Conservation (phyloP, 1,140 invertebrate species). For the Eumaeus atala region DNA sequence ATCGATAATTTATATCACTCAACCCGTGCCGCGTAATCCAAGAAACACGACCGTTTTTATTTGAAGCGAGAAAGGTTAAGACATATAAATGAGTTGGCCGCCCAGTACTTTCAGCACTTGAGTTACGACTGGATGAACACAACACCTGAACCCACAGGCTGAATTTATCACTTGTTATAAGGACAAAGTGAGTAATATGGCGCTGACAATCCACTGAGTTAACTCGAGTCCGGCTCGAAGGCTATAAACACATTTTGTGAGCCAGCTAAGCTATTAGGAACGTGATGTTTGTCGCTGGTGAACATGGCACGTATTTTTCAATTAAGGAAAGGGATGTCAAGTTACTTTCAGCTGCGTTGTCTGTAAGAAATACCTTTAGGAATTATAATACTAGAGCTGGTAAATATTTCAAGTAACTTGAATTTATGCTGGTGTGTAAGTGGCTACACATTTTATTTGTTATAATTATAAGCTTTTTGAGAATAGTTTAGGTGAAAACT, state of each 20-base stretch:
- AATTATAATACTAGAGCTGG: too few species aligned
- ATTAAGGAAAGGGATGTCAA: slow-evolving; percentile 35
- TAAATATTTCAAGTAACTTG: too few species aligned
- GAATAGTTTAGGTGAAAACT: too few species aligned
- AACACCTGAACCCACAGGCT: slow-evolving; percentile 46
- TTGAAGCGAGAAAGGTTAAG: slow-evolving; percentile 13
- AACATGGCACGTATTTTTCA: slow-evolving; percentile 37
- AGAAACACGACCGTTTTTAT: neutral
- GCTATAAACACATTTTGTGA: slow-evolving; percentile 65
- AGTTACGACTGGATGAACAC: slow-evolving; percentile 51
- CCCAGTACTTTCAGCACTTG: slow-evolving; percentile 17
- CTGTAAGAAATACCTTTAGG: neutral
- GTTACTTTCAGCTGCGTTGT: slow-evolving; percentile 1
- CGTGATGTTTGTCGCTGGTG: slow-evolving; percentile 52
- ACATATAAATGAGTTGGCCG: slow-evolving; percentile 22
- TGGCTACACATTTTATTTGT: too few species aligned
- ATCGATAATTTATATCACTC: too few species aligned
- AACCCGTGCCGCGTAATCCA: neutral
- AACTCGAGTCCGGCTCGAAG: slow-evolving; percentile 45
- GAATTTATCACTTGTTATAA: slow-evolving; percentile 31
- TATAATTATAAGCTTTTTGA: too few species aligned
- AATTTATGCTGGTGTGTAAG: too few species aligned
- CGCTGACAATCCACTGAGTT: slow-evolving; percentile 27
- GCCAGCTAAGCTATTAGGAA: slow-evolving; percentile 48
- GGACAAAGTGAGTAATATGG: slow-evolving; percentile 45